A percentile compares a stretch with the other conserved stretches of the same genome.
Conservation (phyloP, 2,797 vertebrate species). For the Peromyscus eremicus region DNA sequence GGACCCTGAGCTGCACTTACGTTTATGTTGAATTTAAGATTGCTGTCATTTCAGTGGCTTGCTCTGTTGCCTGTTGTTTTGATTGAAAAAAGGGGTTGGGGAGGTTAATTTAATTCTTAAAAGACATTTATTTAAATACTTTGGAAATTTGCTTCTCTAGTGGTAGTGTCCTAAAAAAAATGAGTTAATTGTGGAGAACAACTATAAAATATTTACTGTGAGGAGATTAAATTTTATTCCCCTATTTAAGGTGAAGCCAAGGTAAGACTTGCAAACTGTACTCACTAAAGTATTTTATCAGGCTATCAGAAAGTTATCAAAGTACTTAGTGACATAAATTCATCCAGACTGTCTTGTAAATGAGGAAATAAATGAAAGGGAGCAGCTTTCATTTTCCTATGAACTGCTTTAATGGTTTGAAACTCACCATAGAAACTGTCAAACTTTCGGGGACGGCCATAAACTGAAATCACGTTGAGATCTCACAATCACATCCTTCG, state of each 20-base stretch:
- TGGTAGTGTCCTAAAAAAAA: conserved; percentile 52
- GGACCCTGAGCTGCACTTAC: neutral
- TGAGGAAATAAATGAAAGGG: conserved; percentile 59
- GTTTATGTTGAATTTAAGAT: conserved; percentile 55
- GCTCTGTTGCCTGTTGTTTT: conserved; percentile 42
- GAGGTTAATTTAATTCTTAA: conserved; percentile 58
- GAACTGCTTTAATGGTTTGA: conserved; percentile 6
- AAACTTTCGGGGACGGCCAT: neutral
- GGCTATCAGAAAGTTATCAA: conserved; percentile 55
- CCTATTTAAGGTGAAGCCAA: conserved; percentile 38
- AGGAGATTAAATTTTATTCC: conserved; percentile 69
- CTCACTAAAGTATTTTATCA: conserved; percentile 57
- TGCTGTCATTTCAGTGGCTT: conserved; percentile 38
- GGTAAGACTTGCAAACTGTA: conserved; percentile 44
- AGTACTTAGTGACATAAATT: conserved; percentile 46
- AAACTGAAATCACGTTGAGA: neutral
- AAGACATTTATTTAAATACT: conserved; percentile 63
- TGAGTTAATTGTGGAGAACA: conserved; percentile 43
- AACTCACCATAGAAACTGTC: neutral
- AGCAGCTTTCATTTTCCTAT: conserved; percentile 50
- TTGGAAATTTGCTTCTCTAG: conserved; percentile 41
- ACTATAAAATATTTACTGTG: conserved; percentile 59
- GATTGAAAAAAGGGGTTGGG: neutral
- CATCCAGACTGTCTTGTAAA: conserved; percentile 24
- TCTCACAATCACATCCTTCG: neutral